Base-by-base conservation (phyloP, 2,113 vertebrate species). In the Eudyptes chrysolophus region DNA sequence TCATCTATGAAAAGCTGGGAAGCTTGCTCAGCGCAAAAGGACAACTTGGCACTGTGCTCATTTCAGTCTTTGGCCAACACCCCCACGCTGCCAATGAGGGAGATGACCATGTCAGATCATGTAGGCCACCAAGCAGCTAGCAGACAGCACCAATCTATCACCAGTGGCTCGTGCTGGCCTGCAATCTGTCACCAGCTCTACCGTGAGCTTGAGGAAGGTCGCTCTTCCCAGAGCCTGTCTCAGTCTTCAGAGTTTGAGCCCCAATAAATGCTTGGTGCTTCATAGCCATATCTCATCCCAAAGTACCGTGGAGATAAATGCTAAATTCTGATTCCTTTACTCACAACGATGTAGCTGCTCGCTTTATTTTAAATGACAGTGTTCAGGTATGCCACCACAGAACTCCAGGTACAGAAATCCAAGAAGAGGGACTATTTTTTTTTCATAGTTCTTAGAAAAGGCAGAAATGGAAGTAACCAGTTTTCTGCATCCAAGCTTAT, bases 1-100 rank as follows among this genome's bases (percentile, higher is more conserved):
- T 91, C 30, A 1, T 1, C 4, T 2, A 4, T 1, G 38, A 46
- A 64, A 62, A 42, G 38, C 24, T 27, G 51, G 24, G 72, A 60
- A 5, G 14, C n/a, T 68, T 5, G 2, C 40, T 57, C 17, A 48
- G 44, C 0, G 0, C 40, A 5, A 7, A 36, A 48, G 38, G 40
- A 70, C 57, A 81, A 2, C 2, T 11, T 22, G 54, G n/a, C 32
- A 27, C 32, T 7, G 11, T 27, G 58, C 19, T 83, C 62, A 6
- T 36, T 13, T 9, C 5, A 6, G 44, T 2, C 22, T 74, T 65
- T 61, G 55, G 75, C 42, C 36, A 54, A 36, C 24, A 13, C 7
- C 20, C 27, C 29, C 7, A 8, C 0, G 0, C 36, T 72, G 55
- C 21, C 88, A 72, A 57, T 5, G 5, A 55, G 77, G 64, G 27